Evolutionary conservation across 64 coral and sea anemone species (phyloP).

Genomic region (Astreopora myriophthalma): DNA sequence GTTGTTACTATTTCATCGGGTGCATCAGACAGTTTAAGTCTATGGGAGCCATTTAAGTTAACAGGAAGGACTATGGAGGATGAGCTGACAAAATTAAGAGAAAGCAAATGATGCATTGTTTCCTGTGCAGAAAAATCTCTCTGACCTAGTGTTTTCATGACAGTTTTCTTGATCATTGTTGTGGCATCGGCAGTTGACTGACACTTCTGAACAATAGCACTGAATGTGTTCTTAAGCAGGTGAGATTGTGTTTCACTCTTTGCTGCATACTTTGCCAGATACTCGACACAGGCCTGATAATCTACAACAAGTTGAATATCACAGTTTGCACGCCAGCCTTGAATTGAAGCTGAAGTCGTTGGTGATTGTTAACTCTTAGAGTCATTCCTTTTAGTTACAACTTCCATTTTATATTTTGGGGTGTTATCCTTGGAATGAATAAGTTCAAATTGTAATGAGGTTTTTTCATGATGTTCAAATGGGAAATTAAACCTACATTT

Average conservation of each 20-base stretch:
- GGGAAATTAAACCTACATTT: slow-evolving; percentile 68
- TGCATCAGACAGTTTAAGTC: slow-evolving; percentile 36
- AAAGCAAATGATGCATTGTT: slow-evolving; percentile 44
- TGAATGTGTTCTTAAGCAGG: slow-evolving; percentile 44
- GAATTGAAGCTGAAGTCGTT: slow-evolving; percentile 54
- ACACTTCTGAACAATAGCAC: slow-evolving; percentile 28
- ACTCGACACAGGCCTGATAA: slow-evolving; percentile 59
- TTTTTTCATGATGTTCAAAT: slow-evolving; percentile 35
- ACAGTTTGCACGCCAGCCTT: slow-evolving; percentile 66
- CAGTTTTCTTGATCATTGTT: slow-evolving; percentile 55
- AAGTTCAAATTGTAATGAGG: slow-evolving; percentile 37
- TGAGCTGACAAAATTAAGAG: slow-evolving; percentile 43
- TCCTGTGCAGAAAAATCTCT: slow-evolving; percentile 50
- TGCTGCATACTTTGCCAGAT: slow-evolving; percentile 59
- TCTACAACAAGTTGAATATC: slow-evolving; percentile 65
- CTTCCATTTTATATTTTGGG: slow-evolving; percentile 14
- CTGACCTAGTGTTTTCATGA: slow-evolving; percentile 60
- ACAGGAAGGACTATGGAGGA: slow-evolving; percentile 17
- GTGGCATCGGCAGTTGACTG: background rate
- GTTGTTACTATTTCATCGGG: slow-evolving; percentile 33
- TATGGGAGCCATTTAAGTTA: slow-evolving; percentile 36
- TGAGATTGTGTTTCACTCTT: slow-evolving; percentile 50
- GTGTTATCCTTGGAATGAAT: slow-evolving; percentile 8
- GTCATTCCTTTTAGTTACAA: slow-evolving; percentile 61
- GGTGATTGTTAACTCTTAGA: slow-evolving; percentile 48